Evolutionary conservation across 2,888 invertebrate species (phyloP), one percentile per base, ranked within the genome.

Genomic region (Mesochorus sp.): DNA sequence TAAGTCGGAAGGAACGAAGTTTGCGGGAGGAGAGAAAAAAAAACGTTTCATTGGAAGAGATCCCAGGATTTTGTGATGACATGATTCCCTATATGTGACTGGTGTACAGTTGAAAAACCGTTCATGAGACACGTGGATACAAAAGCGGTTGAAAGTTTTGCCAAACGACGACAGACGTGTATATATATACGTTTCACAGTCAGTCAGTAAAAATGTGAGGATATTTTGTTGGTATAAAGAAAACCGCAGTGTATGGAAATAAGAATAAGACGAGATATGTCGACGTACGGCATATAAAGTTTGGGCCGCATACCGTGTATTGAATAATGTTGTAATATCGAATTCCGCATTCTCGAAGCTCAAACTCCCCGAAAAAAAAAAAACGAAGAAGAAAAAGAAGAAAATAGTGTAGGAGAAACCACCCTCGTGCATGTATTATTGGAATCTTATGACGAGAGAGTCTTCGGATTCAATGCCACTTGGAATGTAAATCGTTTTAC

Each of bases 291-390:
- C 51, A 10, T n/a, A n/a, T n/a, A n/a, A 42, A 75, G 59, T 73
- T 49, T 51, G 55, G 55, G 31, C 62, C 21, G 83, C 81, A 83
- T 83, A 73, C 80, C 80, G 78, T n/a, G n/a, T 85, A 87, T 85
- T 87, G 88, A 87, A 87, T 88, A 86, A 85, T 82, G 80, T 82
- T 84, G 86, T 85, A 85, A 88, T 88, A 87, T 88, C 84, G 87
- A 87, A 89, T 88, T 87, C 88, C 89, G 79, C 79, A 79, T 82
- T 82, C 81, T 83, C 53, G 19, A 55, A 64, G 66, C 76, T 49
- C 68, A 59, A 51, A 37, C 53, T 34, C 44, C 64, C 55, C 12
- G 47, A 47, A 49, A 12, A 57, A 19, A 59, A 34, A 19, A 44
- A 59, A 6, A 17, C 17, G 59, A 37, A 68, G n/a, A n/a, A n/a